A percentile compares a stretch with the other conserved stretches of the same genome.
Evolutionary conservation across 2,888 invertebrate species (phyloP).

Genomic region (Odontocerum albicorne): DNA sequence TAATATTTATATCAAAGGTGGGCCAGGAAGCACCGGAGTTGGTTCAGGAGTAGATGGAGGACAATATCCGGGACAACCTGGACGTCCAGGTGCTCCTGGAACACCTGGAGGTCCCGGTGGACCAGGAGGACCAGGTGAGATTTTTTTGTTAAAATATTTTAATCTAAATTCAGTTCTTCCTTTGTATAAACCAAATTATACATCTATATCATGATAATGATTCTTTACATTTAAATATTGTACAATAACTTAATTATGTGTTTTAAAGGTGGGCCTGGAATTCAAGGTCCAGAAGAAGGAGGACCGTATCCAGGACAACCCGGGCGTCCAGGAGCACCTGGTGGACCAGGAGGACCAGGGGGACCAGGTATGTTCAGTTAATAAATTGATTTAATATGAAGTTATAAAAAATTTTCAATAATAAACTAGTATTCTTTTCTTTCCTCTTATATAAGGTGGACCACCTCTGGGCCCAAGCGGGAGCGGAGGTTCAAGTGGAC

Average conservation of each 20-base stretch:
- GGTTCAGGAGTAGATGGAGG: too few species aligned
- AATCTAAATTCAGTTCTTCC: too few species aligned
- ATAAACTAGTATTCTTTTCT: constrained; percentile 14
- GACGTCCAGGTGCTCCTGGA: constrained; percentile 32
- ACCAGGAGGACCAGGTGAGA: constrained; percentile 34
- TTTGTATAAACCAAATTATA: too few species aligned
- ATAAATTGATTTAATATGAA: too few species aligned
- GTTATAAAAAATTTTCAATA: too few species aligned
- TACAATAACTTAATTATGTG: too few species aligned
- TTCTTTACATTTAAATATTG: too few species aligned
- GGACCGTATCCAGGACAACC: constrained; percentile 44
- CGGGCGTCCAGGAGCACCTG: constrained; percentile 41
- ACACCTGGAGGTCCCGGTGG: constrained; percentile 5
- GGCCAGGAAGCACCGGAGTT: too few species aligned
- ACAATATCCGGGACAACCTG: constrained; percentile 14
- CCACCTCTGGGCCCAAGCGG: constrained; percentile 40
- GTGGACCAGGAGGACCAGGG: constrained; percentile 39
- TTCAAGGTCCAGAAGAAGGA: constrained; percentile 38
- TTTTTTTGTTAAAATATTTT: too few species aligned
- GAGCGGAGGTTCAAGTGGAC: constrained; percentile 39
- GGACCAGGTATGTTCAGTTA: too few species aligned
- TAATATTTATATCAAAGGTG: too few species aligned
- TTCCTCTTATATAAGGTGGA: constrained; percentile 21
- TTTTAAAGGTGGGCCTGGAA: constrained; percentile 3
- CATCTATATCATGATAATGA: too few species aligned